phyloP scores from a whole-genome alignment of 1,140 invertebrate species.

The Cydia fagiglandana region DNA sequence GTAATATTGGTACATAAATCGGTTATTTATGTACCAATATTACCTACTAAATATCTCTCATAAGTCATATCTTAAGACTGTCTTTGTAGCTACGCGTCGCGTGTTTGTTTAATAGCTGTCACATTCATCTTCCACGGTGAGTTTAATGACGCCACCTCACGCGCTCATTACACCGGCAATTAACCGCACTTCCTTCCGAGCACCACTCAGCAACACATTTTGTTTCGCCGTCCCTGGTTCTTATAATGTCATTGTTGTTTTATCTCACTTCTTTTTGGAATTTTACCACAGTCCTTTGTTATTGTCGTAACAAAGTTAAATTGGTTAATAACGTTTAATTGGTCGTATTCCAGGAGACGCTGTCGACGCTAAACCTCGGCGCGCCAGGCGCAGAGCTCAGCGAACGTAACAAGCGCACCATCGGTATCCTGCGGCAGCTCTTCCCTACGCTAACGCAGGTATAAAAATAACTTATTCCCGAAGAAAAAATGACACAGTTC shows the following conservation, averaged over 20 bases:
- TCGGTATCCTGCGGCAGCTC: constrained; percentile 85
- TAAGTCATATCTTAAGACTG: neutral
- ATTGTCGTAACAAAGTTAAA: too few relatives aligned
- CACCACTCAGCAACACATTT: neutral
- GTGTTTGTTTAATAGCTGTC: constrained; percentile 6
- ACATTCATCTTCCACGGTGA: neutral
- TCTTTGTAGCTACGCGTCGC: neutral
- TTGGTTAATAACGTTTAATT: neutral
- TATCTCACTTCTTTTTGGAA: neutral
- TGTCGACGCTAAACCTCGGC: constrained; percentile 74
- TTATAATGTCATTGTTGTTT: too few relatives aligned
- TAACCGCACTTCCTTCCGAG: constrained; percentile 2
- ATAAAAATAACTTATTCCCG: constrained; percentile 46
- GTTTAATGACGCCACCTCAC: constrained; percentile 13
- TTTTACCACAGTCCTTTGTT: neutral
- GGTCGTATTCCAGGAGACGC: constrained; percentile 66
- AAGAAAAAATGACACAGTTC: neutral
- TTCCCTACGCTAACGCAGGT: constrained; percentile 89
- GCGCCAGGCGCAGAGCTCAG: constrained; percentile 78
- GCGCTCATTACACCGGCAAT: constrained; percentile 5
- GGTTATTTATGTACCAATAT: too few relatives aligned
- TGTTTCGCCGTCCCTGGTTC: neutral
- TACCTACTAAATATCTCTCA: neutral
- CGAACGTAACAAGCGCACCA: constrained; percentile 86
- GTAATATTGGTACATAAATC: too few relatives aligned